These are phyloP conservation scores for Choristoneura fumiferana DNA, from an alignment of 1,140 invertebrate genomes.

Conservation along the genomic window DNA sequence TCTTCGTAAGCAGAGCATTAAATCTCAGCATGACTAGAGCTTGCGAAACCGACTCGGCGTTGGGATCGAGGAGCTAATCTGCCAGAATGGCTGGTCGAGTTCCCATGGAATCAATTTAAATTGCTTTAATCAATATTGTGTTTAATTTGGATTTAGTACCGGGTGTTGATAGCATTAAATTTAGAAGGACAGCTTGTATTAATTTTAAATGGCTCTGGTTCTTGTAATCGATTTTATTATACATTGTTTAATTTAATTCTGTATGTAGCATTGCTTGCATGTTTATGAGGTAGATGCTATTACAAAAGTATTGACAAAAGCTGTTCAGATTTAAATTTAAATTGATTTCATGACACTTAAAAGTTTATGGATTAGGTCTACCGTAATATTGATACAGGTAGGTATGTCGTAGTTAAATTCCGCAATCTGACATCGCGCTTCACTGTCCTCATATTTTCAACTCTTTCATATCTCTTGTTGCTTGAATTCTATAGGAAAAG, in stretches of 20 bases:
- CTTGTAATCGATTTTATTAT: too few relatives aligned
- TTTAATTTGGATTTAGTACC: conserved; percentile 14
- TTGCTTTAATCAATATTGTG: conserved; percentile 35
- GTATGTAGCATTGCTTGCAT: too few relatives aligned
- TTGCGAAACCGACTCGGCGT: conserved; percentile 42
- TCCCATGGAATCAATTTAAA: conserved; percentile 50
- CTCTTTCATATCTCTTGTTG: not conserved
- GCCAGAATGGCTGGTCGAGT: conserved; percentile 43
- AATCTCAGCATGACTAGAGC: conserved; percentile 52
- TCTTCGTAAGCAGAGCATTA: conserved; percentile 46
- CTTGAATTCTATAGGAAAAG: not conserved
- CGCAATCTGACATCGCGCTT: too few relatives aligned
- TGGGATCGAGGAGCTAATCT: conserved; percentile 45
- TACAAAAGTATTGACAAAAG: too few relatives aligned
- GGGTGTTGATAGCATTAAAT: not conserved
- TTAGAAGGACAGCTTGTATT: not conserved
- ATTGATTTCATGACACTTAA: too few relatives aligned
- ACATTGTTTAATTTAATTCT: too few relatives aligned
- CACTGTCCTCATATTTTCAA: too few relatives aligned
- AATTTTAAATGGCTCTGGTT: not conserved
- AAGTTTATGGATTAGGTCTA: too few relatives aligned
- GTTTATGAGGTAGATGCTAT: too few relatives aligned
- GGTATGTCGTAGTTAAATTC: too few relatives aligned
- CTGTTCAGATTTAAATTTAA: too few relatives aligned
- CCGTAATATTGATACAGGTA: too few relatives aligned